Conservation (phyloP, 2,113 vertebrate species). For the Cyphomyrus discorhynchus region DNA sequence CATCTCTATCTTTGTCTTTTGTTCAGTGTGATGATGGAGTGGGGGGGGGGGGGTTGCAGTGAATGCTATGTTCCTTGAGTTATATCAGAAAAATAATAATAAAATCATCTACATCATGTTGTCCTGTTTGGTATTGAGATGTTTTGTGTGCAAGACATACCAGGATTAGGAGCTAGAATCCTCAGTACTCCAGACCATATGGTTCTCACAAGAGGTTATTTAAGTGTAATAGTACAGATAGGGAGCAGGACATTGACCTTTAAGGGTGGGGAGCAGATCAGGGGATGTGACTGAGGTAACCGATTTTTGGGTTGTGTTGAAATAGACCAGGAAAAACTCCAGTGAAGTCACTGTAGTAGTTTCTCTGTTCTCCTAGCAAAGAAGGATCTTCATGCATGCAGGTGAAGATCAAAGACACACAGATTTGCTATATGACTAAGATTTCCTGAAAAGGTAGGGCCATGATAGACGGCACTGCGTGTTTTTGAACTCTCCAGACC, state of each 20-base stretch:
- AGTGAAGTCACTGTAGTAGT: neutral
- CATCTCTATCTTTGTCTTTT: neutral
- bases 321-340: neutral
- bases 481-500: neutral
- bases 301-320: neutral
- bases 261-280: neutral
- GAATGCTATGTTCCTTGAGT: neutral
- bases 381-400: neutral
- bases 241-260: neutral
- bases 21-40: neutral
- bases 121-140: neutral
- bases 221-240: neutral
- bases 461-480: neutral
- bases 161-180: neutral
- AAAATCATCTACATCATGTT: neutral
- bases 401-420: neutral
- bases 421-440: neutral
- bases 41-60: neutral
- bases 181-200: neutral
- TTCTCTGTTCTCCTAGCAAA: neutral
- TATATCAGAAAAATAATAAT: neutral
- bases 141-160: neutral
- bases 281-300: neutral
- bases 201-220: neutral
- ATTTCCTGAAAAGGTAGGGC: neutral